Conservation (phyloP, 2,888 invertebrate genomes). For the Petrolisthes cinctipes region DNA sequence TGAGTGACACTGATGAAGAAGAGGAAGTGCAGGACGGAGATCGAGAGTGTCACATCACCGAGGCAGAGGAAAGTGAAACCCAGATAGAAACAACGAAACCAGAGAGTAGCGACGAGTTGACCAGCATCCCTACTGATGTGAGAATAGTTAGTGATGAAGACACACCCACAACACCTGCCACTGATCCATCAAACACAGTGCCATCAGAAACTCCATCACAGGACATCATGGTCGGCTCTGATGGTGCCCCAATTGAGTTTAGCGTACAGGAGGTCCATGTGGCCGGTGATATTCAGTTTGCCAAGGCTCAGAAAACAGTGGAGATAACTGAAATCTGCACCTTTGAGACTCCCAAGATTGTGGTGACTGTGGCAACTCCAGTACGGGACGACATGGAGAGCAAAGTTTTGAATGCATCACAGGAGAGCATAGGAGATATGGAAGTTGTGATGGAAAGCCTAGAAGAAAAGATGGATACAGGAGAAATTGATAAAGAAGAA, state of each 20-base stretch:
- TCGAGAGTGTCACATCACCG: neutral
- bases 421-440: neutral
- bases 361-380: slow-evolving; percentile 22
- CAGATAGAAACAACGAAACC: neutral
- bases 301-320: slow-evolving; percentile 17
- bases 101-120: neutral
- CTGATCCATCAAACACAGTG: neutral
- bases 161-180: neutral
- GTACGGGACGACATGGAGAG: slow-evolving; percentile 10
- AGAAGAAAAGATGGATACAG: neutral
- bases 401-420: slow-evolving; percentile 7
- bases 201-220: neutral
- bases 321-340: neutral
- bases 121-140: neutral
- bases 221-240: neutral
- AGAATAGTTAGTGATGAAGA: neutral
- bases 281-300: slow-evolving; percentile 47
- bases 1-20: slow-evolving; percentile 54
- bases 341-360: slow-evolving; percentile 15
- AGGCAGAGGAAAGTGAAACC: neutral
- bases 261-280: slow-evolving; percentile 52
- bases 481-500: neutral
- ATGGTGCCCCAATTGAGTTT: slow-evolving; percentile 40
- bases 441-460: neutral
- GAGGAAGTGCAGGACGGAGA: neutral